phyloP scores from a whole-genome alignment of 2,797 vertebrate genomes.

The Argya squamiceps region DNA sequence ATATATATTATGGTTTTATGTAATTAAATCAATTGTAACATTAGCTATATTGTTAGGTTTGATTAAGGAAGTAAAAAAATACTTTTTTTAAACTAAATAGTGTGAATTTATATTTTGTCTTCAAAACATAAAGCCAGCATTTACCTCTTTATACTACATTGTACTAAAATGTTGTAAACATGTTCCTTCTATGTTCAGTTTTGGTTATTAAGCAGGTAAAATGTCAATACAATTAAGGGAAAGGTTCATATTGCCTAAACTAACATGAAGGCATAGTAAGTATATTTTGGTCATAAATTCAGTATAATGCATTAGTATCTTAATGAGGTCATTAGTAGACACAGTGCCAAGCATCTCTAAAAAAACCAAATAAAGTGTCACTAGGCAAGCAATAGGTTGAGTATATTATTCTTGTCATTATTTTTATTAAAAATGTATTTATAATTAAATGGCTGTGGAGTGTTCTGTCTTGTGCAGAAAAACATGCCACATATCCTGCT shows the following conservation, averaged over 20 bases:
- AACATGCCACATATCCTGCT: neutral
- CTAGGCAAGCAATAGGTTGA: neutral
- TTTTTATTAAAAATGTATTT: neutral
- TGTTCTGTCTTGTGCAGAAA: neutral
- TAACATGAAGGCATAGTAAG: neutral
- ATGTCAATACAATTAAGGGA: neutral
- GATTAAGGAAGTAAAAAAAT: slow-evolving; percentile 3
- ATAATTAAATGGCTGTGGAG: neutral
- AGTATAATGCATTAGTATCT: neutral
- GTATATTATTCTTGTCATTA: neutral
- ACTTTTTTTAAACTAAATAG: neutral
- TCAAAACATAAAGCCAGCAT: neutral
- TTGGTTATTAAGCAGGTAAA: neutral
- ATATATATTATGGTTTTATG: neutral
- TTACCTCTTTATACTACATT: neutral
- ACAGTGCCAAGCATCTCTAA: neutral
- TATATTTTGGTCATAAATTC: neutral
- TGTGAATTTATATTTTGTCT: neutral
- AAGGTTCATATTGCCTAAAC: neutral
- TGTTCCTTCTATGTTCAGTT: neutral
- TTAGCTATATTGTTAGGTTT: slow-evolving; percentile 17
- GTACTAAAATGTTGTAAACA: neutral
- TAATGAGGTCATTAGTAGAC: neutral
- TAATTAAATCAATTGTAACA: slow-evolving; percentile 40
- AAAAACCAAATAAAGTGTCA: neutral